Evolutionary conservation across 2,888 invertebrate species (phyloP).

Genomic region (Hylaea fasciaria): DNA sequence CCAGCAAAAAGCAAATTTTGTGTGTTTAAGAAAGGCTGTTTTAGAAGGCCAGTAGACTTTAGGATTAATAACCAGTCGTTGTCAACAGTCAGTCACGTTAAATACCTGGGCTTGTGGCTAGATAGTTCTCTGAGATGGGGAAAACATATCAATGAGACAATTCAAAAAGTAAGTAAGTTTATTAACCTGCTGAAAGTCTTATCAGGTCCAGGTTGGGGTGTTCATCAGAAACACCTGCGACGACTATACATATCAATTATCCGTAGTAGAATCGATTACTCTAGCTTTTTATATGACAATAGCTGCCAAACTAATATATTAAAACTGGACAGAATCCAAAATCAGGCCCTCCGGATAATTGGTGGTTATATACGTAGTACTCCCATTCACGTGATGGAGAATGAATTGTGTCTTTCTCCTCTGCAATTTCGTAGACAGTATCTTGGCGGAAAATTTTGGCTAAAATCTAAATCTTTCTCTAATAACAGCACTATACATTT

Average conservation of each 20-base stretch:
- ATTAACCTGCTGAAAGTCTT: slow-evolving; percentile 13
- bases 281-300: slow-evolving; percentile 29
- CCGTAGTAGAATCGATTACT: slow-evolving; percentile 44
- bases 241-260: slow-evolving; percentile 42
- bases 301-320: slow-evolving; percentile 27
- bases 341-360: slow-evolving; percentile 35
- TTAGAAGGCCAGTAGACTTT: slow-evolving; percentile 21
- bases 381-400: slow-evolving; percentile 34
- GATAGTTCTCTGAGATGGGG: slow-evolving; percentile 42
- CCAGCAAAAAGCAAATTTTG: too few relatives aligned
- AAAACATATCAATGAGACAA: slow-evolving; percentile 44
- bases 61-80: slow-evolving; percentile 19
- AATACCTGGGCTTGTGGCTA: slow-evolving; percentile 47
- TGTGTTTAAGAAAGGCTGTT: slow-evolving; percentile 41
- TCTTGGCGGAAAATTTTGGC: slow-evolving; percentile 31
- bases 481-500: too few relatives aligned
- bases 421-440: slow-evolving; percentile 26
- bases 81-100: slow-evolving; percentile 29
- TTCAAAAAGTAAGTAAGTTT: too few relatives aligned
- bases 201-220: too few relatives aligned
- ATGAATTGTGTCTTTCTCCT: slow-evolving; percentile 29
- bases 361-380: slow-evolving; percentile 40
- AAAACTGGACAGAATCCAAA: slow-evolving; percentile 41
- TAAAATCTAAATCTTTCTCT: slow-evolving; percentile 22
- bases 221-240: slow-evolving; percentile 44